A percentile compares a stretch with the other conserved stretches of the same genome.
Conservation (phyloP, 2,113 vertebrate genomes). For the Rhinogobius similis region DNA sequence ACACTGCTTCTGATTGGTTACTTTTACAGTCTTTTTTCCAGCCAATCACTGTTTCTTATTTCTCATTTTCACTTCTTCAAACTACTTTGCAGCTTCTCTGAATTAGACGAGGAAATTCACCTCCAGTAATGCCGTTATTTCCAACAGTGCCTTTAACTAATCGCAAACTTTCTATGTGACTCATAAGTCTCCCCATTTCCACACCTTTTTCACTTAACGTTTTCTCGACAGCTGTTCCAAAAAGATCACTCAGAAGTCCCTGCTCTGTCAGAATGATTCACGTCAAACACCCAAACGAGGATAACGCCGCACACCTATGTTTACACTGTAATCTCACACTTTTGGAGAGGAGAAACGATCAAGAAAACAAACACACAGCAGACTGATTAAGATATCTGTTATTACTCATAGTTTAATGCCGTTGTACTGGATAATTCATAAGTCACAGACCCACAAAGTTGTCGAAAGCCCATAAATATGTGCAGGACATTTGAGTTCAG, state of each 20-base stretch:
- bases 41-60: no score
- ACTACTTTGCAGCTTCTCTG: no score
- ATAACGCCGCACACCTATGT: not conserved
- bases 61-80: no score
- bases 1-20: no score
- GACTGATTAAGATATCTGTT: not conserved
- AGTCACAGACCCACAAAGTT: not conserved
- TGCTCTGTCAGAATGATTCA: not conserved
- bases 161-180: not conserved
- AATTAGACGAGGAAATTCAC: no score
- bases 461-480: not conserved
- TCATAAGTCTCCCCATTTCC: constrained; percentile 23
- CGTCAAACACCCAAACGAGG: not conserved
- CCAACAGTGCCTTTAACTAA: no score
- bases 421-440: not conserved
- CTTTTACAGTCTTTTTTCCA: no score
- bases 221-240: constrained; percentile 1
- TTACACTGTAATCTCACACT: not conserved
- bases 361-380: not conserved
- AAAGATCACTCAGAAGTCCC: not conserved
- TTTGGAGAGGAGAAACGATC: not conserved
- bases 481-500: not conserved
- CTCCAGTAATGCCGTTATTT: no score
- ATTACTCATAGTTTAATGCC: not conserved
- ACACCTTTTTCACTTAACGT: constrained; percentile 2